Evolutionary conservation across 2,113 vertebrate species (phyloP), one percentile per base, ranked within the genome.

Genomic region (Gnathonemus longibarbis): DNA sequence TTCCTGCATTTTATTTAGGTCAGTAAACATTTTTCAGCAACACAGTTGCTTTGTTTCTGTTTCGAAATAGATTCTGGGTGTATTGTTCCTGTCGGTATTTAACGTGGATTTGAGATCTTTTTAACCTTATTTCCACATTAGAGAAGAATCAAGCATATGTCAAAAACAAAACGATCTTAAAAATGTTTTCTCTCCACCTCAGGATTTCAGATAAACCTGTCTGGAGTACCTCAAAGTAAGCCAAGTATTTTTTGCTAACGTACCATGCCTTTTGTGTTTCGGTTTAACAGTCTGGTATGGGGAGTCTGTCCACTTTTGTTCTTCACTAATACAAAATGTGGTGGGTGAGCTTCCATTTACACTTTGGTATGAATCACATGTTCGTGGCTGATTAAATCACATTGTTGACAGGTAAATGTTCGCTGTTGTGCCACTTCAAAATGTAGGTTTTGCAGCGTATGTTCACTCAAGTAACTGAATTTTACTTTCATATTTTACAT

Each of bases 141-240:
- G 62, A 90, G n/a, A 88, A 31, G 87, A 90, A 87, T 45, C 87
- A 39, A 77, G 48, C 77, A 85, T n/a, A 9, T 58, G 88, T 62
- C 46, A 88, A 74, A 93, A 92, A 90, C 49, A 42, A 19, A 74
- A 77, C 27, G 19, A 92, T 45, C 74, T 92, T 90, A 94, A 93
- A 94, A 94, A 92, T 92, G 89, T 93, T 52, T 90, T 93, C 91
- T 94, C 92, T 93, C 92, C 90, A 94, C 93, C 92, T 92, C 94
- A 96, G 95, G 95, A 91, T 95, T 96, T 96, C 95, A 96, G 94
- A 96, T 96, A 95, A 96, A 95, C 94, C 94, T 96, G 91, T 94
- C 95, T 94, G 95, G 95, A 95, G 93, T 94, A 39, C 91, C 95
- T 90, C 94, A 95, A 95, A 95, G 95, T 96, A 95, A 96, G 96